Evolutionary conservation across 2,888 invertebrate species (phyloP).

Genomic region (Brachypterus glaber): DNA sequence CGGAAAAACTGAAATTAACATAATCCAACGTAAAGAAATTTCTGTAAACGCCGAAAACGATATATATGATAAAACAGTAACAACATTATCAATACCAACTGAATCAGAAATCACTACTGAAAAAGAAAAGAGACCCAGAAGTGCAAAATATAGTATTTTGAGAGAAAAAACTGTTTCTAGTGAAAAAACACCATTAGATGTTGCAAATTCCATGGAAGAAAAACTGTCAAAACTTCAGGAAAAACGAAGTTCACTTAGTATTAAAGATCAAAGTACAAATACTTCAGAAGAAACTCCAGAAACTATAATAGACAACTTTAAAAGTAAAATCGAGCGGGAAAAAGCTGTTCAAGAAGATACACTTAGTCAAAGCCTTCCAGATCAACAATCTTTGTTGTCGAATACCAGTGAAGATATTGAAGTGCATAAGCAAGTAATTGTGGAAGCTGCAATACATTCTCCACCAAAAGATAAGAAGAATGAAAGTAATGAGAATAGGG

Average conservation of each 20-base stretch:
- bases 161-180: constrained; percentile 22
- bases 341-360: constrained; percentile 1
- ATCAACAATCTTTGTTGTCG: constrained; percentile 30
- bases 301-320: constrained; percentile 19
- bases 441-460: constrained; percentile 38
- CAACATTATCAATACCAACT: neutral
- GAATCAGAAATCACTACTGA: constrained; percentile 10
- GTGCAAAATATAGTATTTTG: constrained; percentile 27
- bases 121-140: constrained; percentile 29
- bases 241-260: too few relatives aligned
- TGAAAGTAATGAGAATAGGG: constrained; percentile 28
- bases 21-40: constrained; percentile 31
- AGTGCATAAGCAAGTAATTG: constrained; percentile 31
- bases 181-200: constrained; percentile 10
- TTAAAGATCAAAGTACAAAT: constrained; percentile 24
- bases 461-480: constrained; percentile 34
- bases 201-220: constrained; percentile 5
- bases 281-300: constrained; percentile 25
- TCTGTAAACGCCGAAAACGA: constrained; percentile 19
- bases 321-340: constrained; percentile 1
- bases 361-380: constrained; percentile 15
- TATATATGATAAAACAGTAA: neutral
- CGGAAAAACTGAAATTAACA: constrained; percentile 32
- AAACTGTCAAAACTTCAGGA: constrained; percentile 4
- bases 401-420: constrained; percentile 37